Conservation (phyloP, 2,113 vertebrate genomes). For the Cygnus atratus region DNA sequence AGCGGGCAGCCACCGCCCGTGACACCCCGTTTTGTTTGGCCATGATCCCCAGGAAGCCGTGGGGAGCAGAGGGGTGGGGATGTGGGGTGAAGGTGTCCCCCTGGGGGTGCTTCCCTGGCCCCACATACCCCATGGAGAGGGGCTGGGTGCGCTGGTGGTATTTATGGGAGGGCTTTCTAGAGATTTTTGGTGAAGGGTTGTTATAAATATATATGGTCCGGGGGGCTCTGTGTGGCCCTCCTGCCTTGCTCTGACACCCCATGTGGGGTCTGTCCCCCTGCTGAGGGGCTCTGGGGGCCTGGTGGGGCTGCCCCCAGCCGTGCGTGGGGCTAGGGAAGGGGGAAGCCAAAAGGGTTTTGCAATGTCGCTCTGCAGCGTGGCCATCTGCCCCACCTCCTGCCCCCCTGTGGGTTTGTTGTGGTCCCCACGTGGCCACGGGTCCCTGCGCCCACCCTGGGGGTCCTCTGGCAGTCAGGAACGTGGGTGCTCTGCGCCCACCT, state of each 20-base stretch:
- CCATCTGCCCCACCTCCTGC: rapidly evolving
- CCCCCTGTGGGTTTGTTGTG: neutral
- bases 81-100: neutral
- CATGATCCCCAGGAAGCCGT: neutral
- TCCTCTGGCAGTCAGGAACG: neutral
- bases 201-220: neutral
- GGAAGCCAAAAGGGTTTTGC: neutral
- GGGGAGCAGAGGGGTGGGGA: neutral
- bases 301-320: neutral
- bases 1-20: neutral
- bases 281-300: neutral
- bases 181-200: neutral
- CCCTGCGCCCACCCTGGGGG: rapidly evolving
- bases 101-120: neutral
- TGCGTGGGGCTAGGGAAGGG: neutral
- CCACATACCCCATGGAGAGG: neutral
- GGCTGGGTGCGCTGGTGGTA: neutral
- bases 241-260: neutral
- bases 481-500: neutral
- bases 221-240: neutral
- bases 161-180: neutral
- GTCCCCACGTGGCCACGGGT: rapidly evolving
- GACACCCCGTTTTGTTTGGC: neutral
- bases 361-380: rapidly evolving
- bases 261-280: neutral